Evolutionary conservation across 2,113 vertebrate species (phyloP), one percentile per base, ranked within the genome.

Genomic region (Scytalopus superciliaris): DNA sequence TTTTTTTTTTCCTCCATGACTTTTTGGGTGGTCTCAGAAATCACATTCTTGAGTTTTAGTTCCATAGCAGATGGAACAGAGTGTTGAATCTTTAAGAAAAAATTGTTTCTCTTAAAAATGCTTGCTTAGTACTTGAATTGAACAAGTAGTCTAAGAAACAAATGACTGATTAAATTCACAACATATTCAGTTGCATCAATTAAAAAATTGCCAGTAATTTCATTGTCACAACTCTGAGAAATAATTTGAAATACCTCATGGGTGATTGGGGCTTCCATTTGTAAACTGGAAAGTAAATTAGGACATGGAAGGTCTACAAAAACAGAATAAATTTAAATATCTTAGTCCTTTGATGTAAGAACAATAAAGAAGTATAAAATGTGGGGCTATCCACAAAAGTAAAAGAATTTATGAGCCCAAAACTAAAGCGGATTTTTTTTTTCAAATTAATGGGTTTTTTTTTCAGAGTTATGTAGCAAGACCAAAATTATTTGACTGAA

Each of bases 21-120:
- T 72, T 92, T 89, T 87, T 91, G 87, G 28, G 57, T 77, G 85
- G 75, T 90, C 73, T 86, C 60, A 90, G 60, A 93, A 90, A 63
- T 74, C 12, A 31, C 15, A 10, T 59, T 74, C 68, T 78, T 73
- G 76, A 67, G 7, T 84, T 92, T 89, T 94, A 52, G 50, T 52
- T 53, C 35, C 80, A 39, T 23, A 81, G 53, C 77, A 89, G 69
- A 84, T 84, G 62, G 69, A 72, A 84, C 8, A 81, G 24, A 11
- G 56, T 75, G 79, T 67, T 75, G 53, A 91, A 92, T 63, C 68
- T 91, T 87, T 39, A 92, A 47, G 76, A 84, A 93, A 75, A 49
- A 59, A 80, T 63, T 78, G 16, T 68, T 93, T 70, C 60, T 49
- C 52, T 84, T 89, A 74, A 89, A 90, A 91, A 70, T 44, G 35